Evolutionary conservation across 2,888 invertebrate genomes (phyloP).

Genomic region (Pterobdella sp.): DNA sequence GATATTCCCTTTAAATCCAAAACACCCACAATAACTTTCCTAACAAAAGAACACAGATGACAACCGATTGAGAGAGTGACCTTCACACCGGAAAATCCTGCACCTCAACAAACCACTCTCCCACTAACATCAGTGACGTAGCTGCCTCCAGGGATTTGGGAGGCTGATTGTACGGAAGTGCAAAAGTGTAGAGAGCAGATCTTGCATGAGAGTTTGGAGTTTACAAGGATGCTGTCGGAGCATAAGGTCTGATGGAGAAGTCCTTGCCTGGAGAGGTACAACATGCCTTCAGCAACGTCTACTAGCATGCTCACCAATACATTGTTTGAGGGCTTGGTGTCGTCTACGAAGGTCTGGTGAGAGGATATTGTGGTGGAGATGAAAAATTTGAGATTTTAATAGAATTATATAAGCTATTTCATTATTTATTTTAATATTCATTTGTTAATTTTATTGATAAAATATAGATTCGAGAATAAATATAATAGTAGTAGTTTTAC

Average conservation of each 20-base stretch:
- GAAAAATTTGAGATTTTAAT: background rate
- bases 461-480: too few relatives aligned
- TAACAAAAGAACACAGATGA: too few relatives aligned
- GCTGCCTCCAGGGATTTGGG: background rate
- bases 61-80: too few relatives aligned
- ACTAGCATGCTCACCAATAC: constrained; percentile 16
- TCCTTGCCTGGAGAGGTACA: constrained; percentile 18
- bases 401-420: too few relatives aligned
- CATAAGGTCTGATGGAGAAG: constrained; percentile 22
- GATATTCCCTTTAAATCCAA: too few relatives aligned
- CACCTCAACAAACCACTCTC: too few relatives aligned
- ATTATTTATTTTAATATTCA: background rate
- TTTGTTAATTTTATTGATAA: background rate
- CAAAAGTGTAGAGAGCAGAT: constrained; percentile 10
- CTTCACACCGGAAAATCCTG: too few relatives aligned
- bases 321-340: background rate
- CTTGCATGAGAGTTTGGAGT: constrained; percentile 5
- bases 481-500: too few relatives aligned
- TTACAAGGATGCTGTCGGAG: constrained; percentile 17
- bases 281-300: constrained; percentile 20
- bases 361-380: background rate
- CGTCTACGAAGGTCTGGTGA: constrained; percentile 10
- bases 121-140: constrained; percentile 1
- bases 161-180: background rate
- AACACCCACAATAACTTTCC: too few relatives aligned